phyloP scores from a whole-genome alignment of 2,113 vertebrate species.

The Oncorhynchus tshawytscha region DNA sequence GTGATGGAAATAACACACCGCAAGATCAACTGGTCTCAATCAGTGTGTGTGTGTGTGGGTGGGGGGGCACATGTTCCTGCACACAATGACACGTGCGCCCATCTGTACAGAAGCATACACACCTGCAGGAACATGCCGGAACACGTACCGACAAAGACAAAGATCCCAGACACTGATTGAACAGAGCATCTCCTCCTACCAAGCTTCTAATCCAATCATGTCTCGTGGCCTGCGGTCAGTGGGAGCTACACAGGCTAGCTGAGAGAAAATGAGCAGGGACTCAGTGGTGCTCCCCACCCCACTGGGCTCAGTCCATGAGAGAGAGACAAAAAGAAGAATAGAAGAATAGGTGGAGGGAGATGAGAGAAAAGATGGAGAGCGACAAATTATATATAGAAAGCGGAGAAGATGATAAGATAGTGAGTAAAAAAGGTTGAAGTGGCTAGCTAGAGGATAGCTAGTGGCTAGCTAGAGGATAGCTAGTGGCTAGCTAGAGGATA shows the following conservation, averaged over 20 bases:
- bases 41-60: background rate
- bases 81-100: conserved; percentile 11
- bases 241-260: background rate
- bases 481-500: background rate
- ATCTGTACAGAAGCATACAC: no score
- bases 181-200: background rate
- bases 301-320: background rate
- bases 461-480: background rate
- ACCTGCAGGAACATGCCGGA: background rate
- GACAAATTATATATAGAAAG: background rate
- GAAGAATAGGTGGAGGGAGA: background rate
- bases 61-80: background rate
- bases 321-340: background rate
- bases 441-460: background rate
- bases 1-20: background rate
- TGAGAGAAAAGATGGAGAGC: background rate
- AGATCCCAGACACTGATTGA: background rate
- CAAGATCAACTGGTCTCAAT: background rate
- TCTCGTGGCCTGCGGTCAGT: background rate
- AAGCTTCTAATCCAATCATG: conserved; percentile 1
- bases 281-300: background rate
- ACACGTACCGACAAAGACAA: background rate
- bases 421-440: background rate
- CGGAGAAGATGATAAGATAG: background rate
- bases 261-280: conserved; percentile 14